These are phyloP conservation scores for Sorex fumeus DNA, from an alignment of 2,113 vertebrate species.

Conservation along the genomic window DNA sequence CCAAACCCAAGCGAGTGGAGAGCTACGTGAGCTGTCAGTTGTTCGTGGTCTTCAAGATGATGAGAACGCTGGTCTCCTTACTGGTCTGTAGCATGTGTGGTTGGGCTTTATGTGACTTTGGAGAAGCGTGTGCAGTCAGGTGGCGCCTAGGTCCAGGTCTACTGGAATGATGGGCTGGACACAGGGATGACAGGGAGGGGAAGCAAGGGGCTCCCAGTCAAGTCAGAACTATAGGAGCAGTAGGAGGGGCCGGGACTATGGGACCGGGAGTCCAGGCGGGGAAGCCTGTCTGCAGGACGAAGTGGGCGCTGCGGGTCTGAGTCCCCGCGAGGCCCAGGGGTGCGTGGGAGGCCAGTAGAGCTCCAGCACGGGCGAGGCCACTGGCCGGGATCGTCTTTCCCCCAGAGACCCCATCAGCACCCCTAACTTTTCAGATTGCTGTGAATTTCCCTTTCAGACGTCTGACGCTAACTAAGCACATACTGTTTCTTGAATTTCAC, in stretches of 20 bases:
- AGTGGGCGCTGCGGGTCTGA: not conserved
- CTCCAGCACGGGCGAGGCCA: fast-evolving
- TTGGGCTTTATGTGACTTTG: not conserved
- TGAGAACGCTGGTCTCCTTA: not conserved
- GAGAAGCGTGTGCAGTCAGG: not conserved
- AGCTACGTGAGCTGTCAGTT: too few species aligned
- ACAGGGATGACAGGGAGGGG: not conserved
- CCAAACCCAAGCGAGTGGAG: too few species aligned
- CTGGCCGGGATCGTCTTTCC: not conserved
- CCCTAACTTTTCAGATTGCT: not conserved
- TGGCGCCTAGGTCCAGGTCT: not conserved
- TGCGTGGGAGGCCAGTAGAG: not conserved
- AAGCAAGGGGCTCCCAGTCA: too few species aligned
- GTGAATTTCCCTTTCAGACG: not conserved
- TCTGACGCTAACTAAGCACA: not conserved
- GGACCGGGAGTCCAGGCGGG: too few species aligned
- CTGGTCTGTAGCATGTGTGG: not conserved
- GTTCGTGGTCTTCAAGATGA: not conserved
- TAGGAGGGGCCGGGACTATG: not conserved
- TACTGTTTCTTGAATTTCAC: not conserved
- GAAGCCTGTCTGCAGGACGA: not conserved
- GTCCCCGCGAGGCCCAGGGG: too few species aligned
- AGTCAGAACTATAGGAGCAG: not conserved
- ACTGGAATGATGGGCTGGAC: not conserved
- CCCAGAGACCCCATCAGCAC: not conserved